phyloP scores from a whole-genome alignment of 2,113 vertebrate species.

The Rhynchomys soricoides region DNA sequence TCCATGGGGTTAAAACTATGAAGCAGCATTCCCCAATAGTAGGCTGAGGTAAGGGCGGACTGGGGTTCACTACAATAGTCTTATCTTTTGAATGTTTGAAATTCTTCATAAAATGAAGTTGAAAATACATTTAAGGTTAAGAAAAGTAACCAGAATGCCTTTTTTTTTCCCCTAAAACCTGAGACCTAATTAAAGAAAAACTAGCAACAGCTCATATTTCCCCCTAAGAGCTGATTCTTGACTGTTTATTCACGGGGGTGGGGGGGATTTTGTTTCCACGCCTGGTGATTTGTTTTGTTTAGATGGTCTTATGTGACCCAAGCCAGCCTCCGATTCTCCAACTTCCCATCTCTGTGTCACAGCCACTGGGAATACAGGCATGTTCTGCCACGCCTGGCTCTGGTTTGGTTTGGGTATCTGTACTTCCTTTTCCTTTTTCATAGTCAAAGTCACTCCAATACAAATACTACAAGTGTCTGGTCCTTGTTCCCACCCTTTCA shows the following conservation, averaged over 20 bases:
- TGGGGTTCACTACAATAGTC: neutral
- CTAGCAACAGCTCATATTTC: neutral
- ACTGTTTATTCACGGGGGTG: too few species aligned
- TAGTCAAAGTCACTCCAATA: neutral
- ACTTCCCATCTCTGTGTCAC: neutral
- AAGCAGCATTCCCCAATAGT: neutral
- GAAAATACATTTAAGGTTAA: neutral
- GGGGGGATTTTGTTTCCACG: neutral
- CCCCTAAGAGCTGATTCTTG: neutral
- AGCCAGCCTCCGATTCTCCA: neutral
- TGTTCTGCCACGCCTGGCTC: neutral
- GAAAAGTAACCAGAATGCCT: neutral
- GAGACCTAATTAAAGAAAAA: neutral
- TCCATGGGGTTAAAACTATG: neutral
- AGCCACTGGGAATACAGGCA: neutral
- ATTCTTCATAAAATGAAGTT: conserved; percentile 8
- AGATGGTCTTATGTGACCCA: neutral
- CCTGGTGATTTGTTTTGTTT: neutral
- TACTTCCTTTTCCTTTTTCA: neutral
- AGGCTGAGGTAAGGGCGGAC: neutral
- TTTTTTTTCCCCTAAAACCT: neutral
- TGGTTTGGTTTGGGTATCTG: neutral
- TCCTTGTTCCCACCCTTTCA: neutral
- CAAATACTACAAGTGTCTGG: neutral
- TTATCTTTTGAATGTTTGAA: neutral